Conservation (phyloP, 1,140 invertebrate species). For the Agrypnia vestita region DNA sequence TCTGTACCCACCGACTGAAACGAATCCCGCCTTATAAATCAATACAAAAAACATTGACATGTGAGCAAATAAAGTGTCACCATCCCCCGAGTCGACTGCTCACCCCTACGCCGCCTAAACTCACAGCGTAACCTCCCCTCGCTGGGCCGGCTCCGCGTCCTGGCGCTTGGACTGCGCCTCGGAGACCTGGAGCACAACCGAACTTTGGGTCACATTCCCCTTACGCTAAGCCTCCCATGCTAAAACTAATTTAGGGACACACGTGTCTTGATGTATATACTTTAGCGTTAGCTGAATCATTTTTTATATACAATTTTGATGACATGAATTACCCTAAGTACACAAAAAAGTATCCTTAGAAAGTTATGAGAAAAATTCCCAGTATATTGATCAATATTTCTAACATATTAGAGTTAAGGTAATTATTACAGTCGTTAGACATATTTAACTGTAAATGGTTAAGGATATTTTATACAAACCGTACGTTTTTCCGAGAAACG, state of each 20-base stretch:
- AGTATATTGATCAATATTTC: too few species aligned
- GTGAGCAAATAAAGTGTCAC: constrained; percentile 60
- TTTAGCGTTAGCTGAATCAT: too few species aligned
- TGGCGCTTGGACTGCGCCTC: constrained; percentile 5
- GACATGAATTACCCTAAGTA: too few species aligned
- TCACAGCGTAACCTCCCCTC: constrained; percentile 22
- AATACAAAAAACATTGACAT: constrained; percentile 60
- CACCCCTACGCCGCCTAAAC: constrained; percentile 23
- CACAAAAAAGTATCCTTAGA: too few species aligned
- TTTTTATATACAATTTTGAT: too few species aligned
- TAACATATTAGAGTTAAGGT: too few species aligned
- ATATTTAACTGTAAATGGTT: too few species aligned
- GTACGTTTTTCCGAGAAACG: too few species aligned
- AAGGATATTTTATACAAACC: too few species aligned
- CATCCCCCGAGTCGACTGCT: constrained; percentile 10
- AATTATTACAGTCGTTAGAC: too few species aligned
- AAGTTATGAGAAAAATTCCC: too few species aligned
- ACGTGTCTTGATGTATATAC: background rate
- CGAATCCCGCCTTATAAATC: constrained; percentile 52
- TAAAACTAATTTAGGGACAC: constrained; percentile 30
- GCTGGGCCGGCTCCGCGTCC: background rate
- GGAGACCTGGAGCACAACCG: background rate
- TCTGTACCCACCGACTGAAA: too few species aligned
- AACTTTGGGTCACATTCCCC: constrained; percentile 3
- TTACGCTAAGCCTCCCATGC: background rate